Base-by-base conservation (phyloP, 2,888 invertebrate genomes). In the Nipponacmea schrenckii region DNA sequence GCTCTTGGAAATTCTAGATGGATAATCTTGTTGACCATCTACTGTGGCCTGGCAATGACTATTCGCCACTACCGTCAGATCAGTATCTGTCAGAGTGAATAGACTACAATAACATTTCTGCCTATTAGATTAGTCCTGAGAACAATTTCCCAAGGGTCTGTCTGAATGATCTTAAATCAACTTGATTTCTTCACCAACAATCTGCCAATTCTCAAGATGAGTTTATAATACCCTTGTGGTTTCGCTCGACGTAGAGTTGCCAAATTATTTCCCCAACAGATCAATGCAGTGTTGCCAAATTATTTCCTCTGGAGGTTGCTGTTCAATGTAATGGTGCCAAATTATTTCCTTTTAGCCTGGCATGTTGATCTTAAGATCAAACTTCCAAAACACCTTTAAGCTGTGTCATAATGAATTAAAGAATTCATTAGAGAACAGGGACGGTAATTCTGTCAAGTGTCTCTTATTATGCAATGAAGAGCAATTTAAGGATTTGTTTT, bases 51-150 rank as follows among this genome's bases (percentile, higher is more conserved):
- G 20, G 24, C 56, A 20, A 24, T 10, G 39, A 10, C 7, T 39
- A 39, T 39, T 39, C 10, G 39, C 39, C 39, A 39, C 39, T 39
- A 1, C 1, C 39, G 39, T 39, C 5, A 31, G 31, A 31, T 31
- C 31, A 31, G 31, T 31, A 31, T 31, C 31, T 31, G 31, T 31
- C 31, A 31, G 31, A 39, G 4, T 24, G 12, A 56, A 56, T 56
- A 56, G 20, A 56, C 56, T 56, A 56, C 56, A 56, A 56, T 56
- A 56, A 56, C 56, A 56, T 17, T 56, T 56, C 56, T 56, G 24
- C 12, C 56, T 56, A 56, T 56, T 56, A 56, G 24, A 56, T 56
- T 56, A 56, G 24, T 15, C 20, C 24, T 20, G 56, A 10, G 56
- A 56, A 12, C 56, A 15, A 56, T 56, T 56, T 56, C 56, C 56